Conservation (phyloP, 1,140 invertebrate species). For the Steinernema feltiae region DNA sequence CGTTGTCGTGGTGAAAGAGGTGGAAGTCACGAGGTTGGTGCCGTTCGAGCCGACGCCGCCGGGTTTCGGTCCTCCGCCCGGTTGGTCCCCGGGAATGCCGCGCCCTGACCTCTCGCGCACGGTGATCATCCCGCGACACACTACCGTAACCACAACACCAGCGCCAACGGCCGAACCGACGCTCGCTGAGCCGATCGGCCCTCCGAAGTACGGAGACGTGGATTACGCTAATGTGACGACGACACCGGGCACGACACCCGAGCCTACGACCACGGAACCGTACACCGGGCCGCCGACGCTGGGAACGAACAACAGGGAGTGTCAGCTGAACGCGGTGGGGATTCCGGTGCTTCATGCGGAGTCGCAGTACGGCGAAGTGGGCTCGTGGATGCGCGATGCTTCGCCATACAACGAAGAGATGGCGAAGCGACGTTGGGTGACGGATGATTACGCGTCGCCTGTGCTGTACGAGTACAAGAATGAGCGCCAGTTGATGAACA, state of each 20-base stretch:
- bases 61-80: conserved; percentile 51
- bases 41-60: conserved; percentile 57
- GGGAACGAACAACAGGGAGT: conserved; percentile 52
- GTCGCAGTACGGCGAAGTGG: conserved; percentile 55
- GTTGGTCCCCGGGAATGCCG: conserved; percentile 55
- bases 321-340: conserved; percentile 54
- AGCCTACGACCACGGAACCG: conserved; percentile 48
- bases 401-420: conserved; percentile 36
- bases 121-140: conserved; percentile 36
- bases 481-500: conserved; percentile 54
- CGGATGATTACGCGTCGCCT: conserved; percentile 55
- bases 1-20: conserved; percentile 55
- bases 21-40: conserved; percentile 55
- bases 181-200: background rate
- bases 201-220: conserved; percentile 7
- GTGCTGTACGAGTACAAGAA: conserved; percentile 56
- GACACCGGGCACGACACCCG: conserved; percentile 41
- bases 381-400: conserved; percentile 55
- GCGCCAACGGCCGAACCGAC: conserved; percentile 17
- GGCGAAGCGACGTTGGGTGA: conserved; percentile 49
- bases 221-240: conserved; percentile 29
- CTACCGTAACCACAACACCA: conserved; percentile 25
- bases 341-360: conserved; percentile 56
- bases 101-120: conserved; percentile 49
- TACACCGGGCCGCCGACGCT: conserved; percentile 53